Base-by-base conservation (phyloP, 1,140 invertebrate genomes). In the Megathymus violae region DNA sequence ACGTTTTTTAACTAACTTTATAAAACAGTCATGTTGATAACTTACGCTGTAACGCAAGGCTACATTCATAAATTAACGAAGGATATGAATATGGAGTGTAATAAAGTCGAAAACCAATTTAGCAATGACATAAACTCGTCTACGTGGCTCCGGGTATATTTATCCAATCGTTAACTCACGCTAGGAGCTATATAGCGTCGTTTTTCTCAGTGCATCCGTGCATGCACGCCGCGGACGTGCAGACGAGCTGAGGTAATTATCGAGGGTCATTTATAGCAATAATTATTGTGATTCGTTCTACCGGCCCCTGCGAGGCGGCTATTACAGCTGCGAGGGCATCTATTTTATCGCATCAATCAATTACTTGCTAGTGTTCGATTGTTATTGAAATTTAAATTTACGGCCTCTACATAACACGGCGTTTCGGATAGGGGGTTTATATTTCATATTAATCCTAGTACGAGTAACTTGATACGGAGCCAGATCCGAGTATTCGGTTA, bases 271-370 rank as follows among this genome's bases (percentile, higher is more conserved):
- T 71, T 65, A 68, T 16, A 67, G 50, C 46, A 69, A 69, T 72
- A 76, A 81, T 80, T 78, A 74, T 74, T 66, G 54, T 64, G 69
- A 78, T 81, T 79, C 73, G 76, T 69, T 74, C 60, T 71, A 50
- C 63, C 11, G 46, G 59, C 61, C 65, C 19, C 63, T 59, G 65
- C 65, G 47, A 59, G 63, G 63, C 54, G 51, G 44, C 60, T 70
- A 74, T 62, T 60, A 48, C 58, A 25, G n/a, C n/a, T n/a, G 69
- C 41, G 65, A 65, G 70, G 68, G 61, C 50, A 83, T 85, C 82
- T 80, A 81, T 84, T 82, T 80, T 71, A 85, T 82, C 65, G 74
- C 73, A 80, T 85, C 81, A 82, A 84, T 88, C 77, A 85, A 82
- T 83, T 81, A 82, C 65, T 48, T 65, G 44, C 52, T 72, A 76